Evolutionary conservation across 2,797 vertebrate genomes (phyloP).

Genomic region (Podarcis lilfordi): DNA sequence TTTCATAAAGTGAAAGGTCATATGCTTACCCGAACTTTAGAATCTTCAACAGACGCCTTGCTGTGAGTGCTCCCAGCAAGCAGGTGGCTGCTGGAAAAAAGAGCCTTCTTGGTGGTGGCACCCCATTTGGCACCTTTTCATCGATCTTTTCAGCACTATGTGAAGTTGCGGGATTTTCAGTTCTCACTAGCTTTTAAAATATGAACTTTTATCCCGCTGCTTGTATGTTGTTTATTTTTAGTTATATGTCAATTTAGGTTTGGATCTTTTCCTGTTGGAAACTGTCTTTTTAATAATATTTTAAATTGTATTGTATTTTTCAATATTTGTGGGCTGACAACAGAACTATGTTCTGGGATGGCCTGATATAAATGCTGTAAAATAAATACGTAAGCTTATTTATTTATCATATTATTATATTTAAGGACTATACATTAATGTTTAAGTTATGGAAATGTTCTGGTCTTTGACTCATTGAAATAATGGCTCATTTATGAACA

Average conservation of each 20-base stretch:
- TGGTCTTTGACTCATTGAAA: background rate
- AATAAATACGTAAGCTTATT: background rate
- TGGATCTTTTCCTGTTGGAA: background rate
- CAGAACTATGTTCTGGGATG: background rate
- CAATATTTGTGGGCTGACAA: background rate
- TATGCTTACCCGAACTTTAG: no score
- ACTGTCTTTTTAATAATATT: background rate
- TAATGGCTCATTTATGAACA: background rate
- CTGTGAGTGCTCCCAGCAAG: no score
- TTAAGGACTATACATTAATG: background rate
- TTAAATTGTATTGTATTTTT: no score
- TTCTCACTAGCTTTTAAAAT: no score
- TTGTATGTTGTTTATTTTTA: background rate
- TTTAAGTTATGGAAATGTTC: background rate
- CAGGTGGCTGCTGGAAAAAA: no score
- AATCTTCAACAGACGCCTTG: no score
- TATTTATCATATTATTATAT: background rate
- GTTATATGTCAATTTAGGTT: background rate
- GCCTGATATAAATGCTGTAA: background rate
- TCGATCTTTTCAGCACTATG: no score
- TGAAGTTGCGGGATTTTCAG: no score
- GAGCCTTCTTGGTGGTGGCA: background rate
- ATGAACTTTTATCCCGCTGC: background rate
- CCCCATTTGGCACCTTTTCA: background rate
- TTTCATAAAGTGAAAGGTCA: no score